Evolutionary conservation across 2,113 vertebrate genomes (phyloP).

Genomic region (Tenebrosternarchus preto): DNA sequence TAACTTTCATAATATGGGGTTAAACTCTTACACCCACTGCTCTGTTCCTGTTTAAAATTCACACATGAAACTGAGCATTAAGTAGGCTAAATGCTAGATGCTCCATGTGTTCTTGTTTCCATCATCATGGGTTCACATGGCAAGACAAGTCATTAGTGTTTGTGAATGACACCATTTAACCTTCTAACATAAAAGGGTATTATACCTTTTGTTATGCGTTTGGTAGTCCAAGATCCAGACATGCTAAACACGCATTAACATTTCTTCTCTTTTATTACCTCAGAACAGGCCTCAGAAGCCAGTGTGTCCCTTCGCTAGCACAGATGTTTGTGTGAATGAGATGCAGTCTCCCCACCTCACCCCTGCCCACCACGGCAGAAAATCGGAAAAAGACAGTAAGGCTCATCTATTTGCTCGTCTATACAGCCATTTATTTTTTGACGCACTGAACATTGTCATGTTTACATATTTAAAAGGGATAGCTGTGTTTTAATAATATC

Average conservation of each 20-base stretch:
- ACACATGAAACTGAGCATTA: neutral
- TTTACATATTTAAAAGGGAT: neutral
- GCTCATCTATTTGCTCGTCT: neutral
- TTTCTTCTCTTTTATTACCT: neutral
- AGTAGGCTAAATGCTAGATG: neutral
- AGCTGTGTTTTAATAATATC: too few species aligned
- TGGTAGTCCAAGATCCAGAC: too few species aligned
- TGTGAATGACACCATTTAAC: too few species aligned
- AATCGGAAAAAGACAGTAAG: slow-evolving; percentile 57
- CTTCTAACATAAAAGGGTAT: too few species aligned
- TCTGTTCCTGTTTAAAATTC: neutral
- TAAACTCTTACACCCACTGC: neutral
- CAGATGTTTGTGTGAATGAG: slow-evolving; percentile 33
- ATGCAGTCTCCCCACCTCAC: neutral
- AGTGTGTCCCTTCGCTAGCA: slow-evolving; percentile 36
- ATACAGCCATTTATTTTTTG: neutral
- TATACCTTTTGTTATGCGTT: too few species aligned
- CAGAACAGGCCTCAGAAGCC: slow-evolving; percentile 37
- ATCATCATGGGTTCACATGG: too few species aligned
- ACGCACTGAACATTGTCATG: neutral
- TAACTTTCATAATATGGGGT: neutral
- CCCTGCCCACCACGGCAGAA: slow-evolving; percentile 36
- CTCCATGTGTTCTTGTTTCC: too few species aligned
- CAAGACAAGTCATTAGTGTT: too few species aligned
- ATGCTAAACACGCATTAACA: neutral